phyloP scores from a whole-genome alignment of 2,888 invertebrate genomes.

The Esperia sulphurella region DNA sequence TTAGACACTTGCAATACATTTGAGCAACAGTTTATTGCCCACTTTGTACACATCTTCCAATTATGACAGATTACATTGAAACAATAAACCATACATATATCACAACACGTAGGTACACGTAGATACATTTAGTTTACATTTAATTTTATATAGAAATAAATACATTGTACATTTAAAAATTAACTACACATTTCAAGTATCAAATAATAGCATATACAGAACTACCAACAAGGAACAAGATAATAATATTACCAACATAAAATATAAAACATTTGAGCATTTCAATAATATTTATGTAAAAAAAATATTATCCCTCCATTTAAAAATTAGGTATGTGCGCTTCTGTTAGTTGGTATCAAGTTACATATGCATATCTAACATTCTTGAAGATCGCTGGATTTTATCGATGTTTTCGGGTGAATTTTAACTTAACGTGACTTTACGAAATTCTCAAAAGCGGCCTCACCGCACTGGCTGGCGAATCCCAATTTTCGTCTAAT shows the following conservation, averaged over 20 bases:
- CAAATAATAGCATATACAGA: constrained; percentile 54
- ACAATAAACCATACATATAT: constrained; percentile 62
- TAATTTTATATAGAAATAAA: constrained; percentile 38
- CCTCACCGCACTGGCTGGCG: constrained; percentile 19
- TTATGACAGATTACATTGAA: constrained; percentile 51
- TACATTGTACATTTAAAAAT: constrained; percentile 49
- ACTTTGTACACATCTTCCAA: constrained; percentile 49
- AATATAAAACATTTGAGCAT: constrained; percentile 74
- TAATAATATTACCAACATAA: constrained; percentile 72
- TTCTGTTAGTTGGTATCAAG: no score
- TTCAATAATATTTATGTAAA: constrained; percentile 68
- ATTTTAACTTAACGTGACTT: constrained; percentile 26
- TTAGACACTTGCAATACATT: constrained; percentile 27
- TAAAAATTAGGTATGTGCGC: constrained; percentile 29
- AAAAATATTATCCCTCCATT: constrained; percentile 65
- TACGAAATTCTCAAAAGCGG: constrained; percentile 33
- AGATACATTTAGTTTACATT: constrained; percentile 41
- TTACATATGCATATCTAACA: no score
- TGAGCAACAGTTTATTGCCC: constrained; percentile 67
- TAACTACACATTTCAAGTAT: constrained; percentile 50
- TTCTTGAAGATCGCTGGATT: no score
- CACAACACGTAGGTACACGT: constrained; percentile 71
- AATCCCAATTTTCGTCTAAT: constrained; percentile 34
- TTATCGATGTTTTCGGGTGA: no score
- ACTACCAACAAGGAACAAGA: constrained; percentile 65